Base-by-base conservation (phyloP, 2,888 invertebrate genomes). In the Synanthedon formicaeformis region DNA sequence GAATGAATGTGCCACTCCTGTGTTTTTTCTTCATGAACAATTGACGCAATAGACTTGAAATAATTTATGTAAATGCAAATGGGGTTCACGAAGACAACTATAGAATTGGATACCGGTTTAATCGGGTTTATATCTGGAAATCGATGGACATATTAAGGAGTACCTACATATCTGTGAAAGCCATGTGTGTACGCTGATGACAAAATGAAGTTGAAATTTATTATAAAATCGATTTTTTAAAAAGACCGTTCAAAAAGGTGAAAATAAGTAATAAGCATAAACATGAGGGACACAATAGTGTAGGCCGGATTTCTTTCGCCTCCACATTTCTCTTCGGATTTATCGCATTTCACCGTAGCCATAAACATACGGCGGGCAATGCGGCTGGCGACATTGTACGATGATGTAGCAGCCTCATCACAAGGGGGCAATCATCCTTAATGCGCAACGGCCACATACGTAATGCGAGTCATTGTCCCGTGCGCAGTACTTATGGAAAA, bases 391-490 rank as follows among this genome's bases (percentile, higher is more conserved):
- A 86, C 85, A 84, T 82, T 83, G 84, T 84, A 72, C 72, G 78
- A 83, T 83, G 86, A 84, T 84, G 84, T 81, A 81, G 79, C 81
- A 71, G 80, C 75, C 81, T 86, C 86, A 85, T 87, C 86, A 86
- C 84, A 85, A 85, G 83, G 76, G 79, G 82, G 81, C 86, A 86
- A 87, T 87, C 86, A 85, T 85, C 80, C 81, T 84, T 86, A 86
- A 85, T 85, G 82, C 78, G 80, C 83, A 77, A 79, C 79, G 82
- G 81, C 81, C 85, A 85, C 86, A 85, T 85, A 85, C 84, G 86
- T 86, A 85, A 86, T 83, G 81, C 85, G 85, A 85, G 87, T 86
- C 87, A 87, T 86, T 86, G 87, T 86, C 84, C 87, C 85, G 81
- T 77, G 76, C 84, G 82, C 75, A 79, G 83, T 87, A 84, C 86